Evolutionary conservation across 2,888 invertebrate genomes (phyloP).

Genomic region (Drosophila dives): DNA sequence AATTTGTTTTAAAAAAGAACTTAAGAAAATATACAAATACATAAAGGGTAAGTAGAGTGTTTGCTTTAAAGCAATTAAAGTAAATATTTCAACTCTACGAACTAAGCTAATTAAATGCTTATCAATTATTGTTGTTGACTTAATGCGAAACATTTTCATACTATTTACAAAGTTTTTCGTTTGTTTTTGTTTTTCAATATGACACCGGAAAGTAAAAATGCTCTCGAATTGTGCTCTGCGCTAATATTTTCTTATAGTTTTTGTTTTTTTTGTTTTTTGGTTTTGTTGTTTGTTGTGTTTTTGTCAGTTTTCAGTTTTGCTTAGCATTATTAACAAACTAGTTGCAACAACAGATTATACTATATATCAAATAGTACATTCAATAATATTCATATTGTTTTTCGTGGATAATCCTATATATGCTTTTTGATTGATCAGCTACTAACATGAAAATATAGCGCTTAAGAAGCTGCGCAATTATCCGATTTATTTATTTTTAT

Average conservation of each 20-base stretch:
- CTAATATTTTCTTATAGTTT: slow-evolving; percentile 40
- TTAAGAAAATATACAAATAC: slow-evolving; percentile 18
- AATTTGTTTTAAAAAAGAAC: slow-evolving; percentile 23
- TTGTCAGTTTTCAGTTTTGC: slow-evolving; percentile 12
- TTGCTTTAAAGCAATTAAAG: slow-evolving; percentile 19
- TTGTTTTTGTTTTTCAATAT: neutral
- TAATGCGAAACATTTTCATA: slow-evolving; percentile 15
- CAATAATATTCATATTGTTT: slow-evolving; percentile 36
- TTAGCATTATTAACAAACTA: slow-evolving; percentile 38
- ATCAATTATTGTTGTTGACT: slow-evolving; percentile 29
- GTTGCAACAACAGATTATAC: slow-evolving; percentile 61
- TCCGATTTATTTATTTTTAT: neutral
- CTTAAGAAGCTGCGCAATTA: slow-evolving; percentile 29
- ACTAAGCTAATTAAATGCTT: slow-evolving; percentile 64
- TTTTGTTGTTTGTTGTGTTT: neutral
- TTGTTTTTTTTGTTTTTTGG: neutral
- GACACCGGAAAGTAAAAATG: slow-evolving; percentile 18
- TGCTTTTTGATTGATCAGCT: slow-evolving; percentile 44
- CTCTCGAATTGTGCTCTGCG: slow-evolving; percentile 43
- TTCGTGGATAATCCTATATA: slow-evolving; percentile 17
- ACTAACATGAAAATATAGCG: slow-evolving; percentile 42
- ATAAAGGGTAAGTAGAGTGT: slow-evolving; percentile 10
- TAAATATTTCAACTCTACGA: slow-evolving; percentile 32
- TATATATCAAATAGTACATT: slow-evolving; percentile 43
- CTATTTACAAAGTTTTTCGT: slow-evolving; percentile 51